These are phyloP conservation scores for Salvator merianae DNA, from an alignment of 2,113 vertebrate species.

Conservation along the genomic window DNA sequence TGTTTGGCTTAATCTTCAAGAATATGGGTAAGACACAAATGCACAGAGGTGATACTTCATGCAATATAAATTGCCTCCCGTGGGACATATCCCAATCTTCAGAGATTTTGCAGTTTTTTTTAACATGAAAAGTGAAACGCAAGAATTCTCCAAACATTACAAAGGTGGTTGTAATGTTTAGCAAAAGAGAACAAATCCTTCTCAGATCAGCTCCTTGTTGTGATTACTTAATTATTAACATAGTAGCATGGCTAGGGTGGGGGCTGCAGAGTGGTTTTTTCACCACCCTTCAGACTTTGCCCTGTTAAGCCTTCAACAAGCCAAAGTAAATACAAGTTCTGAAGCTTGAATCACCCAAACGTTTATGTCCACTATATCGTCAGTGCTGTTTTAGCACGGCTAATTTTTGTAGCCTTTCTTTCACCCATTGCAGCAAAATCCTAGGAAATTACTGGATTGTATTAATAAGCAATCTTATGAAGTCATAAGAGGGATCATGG, in stretches of 20 bases:
- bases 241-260: neutral
- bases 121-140: neutral
- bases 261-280: neutral
- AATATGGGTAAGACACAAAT: no score
- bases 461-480: neutral
- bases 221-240: slow-evolving; percentile 34
- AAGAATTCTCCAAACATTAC: neutral
- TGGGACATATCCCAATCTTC: neutral
- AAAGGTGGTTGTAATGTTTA: neutral
- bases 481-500: neutral
- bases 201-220: neutral
- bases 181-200: slow-evolving; percentile 1
- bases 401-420: neutral
- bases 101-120: neutral
- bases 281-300: slow-evolving; percentile 29
- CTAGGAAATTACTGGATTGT: neutral
- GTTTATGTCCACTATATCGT: neutral
- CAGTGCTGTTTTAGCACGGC: neutral
- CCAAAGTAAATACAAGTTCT: slow-evolving; percentile 21
- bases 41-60: neutral
- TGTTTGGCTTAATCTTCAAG: neutral
- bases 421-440: neutral
- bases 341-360: neutral
- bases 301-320: slow-evolving; percentile 3
- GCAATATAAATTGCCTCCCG: neutral